These are phyloP conservation scores for Oryctolagus cuniculus DNA, from an alignment of 2,113 vertebrate genomes.

Conservation along the genomic window DNA sequence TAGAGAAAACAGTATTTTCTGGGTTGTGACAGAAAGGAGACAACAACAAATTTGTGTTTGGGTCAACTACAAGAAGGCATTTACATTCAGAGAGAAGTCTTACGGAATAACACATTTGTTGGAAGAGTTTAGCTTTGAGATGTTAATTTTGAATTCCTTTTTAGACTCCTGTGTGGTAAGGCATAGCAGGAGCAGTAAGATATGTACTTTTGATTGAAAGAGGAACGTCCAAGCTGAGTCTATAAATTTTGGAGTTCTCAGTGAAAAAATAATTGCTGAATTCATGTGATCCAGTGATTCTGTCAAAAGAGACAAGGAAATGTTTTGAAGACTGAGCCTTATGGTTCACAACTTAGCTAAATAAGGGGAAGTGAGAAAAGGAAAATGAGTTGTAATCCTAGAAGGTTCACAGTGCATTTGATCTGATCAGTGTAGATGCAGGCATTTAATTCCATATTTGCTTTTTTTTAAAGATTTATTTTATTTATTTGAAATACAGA, in stretches of 20 bases:
- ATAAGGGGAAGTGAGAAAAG: background rate
- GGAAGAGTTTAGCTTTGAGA: background rate
- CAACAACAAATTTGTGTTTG: background rate
- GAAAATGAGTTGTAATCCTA: background rate
- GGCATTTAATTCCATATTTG: background rate
- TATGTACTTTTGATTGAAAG: background rate
- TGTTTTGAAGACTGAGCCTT: background rate
- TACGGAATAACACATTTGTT: background rate
- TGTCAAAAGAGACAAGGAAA: background rate
- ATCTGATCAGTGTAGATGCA: background rate
- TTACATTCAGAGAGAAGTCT: background rate
- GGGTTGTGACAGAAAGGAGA: background rate
- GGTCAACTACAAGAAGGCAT: background rate
- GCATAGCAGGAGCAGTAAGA: background rate
- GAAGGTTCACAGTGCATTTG: background rate
- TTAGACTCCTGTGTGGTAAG: background rate
- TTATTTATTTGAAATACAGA: no score
- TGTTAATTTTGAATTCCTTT: conserved; percentile 29
- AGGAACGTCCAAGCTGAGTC: background rate
- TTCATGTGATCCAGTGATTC: background rate
- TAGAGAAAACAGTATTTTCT: background rate
- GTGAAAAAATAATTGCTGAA: background rate
- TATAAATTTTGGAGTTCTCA: background rate
- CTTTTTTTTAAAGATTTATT: background rate
- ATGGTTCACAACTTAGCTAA: conserved; percentile 4